Evolutionary conservation across 1,140 invertebrate genomes (phyloP).

Genomic region (Leptinotarsa defecta): DNA sequence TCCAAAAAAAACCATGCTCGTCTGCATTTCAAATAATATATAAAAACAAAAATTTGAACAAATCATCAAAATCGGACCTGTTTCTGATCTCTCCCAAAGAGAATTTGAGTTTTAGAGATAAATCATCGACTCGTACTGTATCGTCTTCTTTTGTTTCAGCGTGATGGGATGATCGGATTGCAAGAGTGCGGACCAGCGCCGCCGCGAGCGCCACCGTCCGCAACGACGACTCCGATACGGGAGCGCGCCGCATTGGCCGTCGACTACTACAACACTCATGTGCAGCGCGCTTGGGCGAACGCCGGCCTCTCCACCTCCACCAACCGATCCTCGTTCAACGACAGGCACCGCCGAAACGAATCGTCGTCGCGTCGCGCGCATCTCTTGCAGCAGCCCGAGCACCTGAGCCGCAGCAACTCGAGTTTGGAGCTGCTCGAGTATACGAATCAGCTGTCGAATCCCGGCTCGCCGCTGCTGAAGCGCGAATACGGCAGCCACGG

Average conservation of each 20-base stretch:
- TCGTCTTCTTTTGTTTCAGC: constrained; percentile 43
- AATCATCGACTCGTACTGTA: too few relatives aligned
- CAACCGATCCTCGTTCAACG: constrained; percentile 50
- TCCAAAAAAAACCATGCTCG: too few relatives aligned
- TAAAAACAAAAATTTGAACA: too few relatives aligned
- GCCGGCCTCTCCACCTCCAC: constrained; percentile 50
- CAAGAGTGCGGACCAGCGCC: constrained; percentile 56
- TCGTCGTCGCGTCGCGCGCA: neutral
- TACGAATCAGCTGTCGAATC: constrained; percentile 43
- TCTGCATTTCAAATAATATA: too few relatives aligned
- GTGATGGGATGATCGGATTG: constrained; percentile 58
- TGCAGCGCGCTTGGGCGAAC: constrained; percentile 56
- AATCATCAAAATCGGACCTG: too few relatives aligned
- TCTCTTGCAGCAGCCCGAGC: constrained; percentile 27
- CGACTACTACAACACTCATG: constrained; percentile 60
- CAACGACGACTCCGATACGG: constrained; percentile 39
- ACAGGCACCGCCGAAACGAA: constrained; percentile 41
- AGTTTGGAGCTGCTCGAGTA: constrained; percentile 63
- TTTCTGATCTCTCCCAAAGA: too few relatives aligned
- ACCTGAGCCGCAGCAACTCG: constrained; percentile 63
- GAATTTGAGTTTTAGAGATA: too few relatives aligned
- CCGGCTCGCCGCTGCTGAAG: constrained; percentile 57
- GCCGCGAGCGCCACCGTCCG: constrained; percentile 49
- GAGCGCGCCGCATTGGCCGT: constrained; percentile 58
- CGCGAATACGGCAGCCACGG: constrained; percentile 67